phyloP scores from a whole-genome alignment of 2,797 vertebrate species.

The Sitta carolinensis region DNA sequence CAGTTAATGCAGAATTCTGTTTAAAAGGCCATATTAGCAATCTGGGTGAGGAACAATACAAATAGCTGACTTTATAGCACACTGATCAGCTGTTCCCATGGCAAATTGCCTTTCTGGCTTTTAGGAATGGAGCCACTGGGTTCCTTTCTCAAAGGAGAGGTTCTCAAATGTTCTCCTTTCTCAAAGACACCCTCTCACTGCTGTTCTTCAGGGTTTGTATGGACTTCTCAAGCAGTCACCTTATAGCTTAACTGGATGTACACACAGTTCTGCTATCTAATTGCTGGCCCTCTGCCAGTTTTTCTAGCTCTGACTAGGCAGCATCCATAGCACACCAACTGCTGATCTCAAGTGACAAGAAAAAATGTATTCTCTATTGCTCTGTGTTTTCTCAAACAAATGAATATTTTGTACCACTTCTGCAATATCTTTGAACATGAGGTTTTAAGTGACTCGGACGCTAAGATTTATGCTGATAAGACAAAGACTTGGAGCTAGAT shows the following conservation, averaged over 20 bases:
- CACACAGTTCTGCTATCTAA: neutral
- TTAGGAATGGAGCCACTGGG: neutral
- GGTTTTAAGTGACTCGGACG: neutral
- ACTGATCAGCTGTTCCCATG: neutral
- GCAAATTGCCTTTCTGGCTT: neutral
- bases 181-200: neutral
- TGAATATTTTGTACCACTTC: neutral
- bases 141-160: neutral
- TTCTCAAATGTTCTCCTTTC: neutral
- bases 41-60: neutral
- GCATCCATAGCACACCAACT: neutral
- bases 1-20: neutral
- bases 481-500: neutral
- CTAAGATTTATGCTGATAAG: neutral
- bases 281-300: neutral
- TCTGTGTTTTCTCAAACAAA: neutral
- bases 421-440: neutral
- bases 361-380: neutral
- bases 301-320: neutral
- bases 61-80: neutral
- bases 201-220: neutral
- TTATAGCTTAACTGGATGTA: neutral
- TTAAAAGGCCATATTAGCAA: neutral
- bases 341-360: neutral
- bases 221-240: neutral